phyloP scores from a whole-genome alignment of 2,113 vertebrate genomes.

The Carassius carassius region DNA sequence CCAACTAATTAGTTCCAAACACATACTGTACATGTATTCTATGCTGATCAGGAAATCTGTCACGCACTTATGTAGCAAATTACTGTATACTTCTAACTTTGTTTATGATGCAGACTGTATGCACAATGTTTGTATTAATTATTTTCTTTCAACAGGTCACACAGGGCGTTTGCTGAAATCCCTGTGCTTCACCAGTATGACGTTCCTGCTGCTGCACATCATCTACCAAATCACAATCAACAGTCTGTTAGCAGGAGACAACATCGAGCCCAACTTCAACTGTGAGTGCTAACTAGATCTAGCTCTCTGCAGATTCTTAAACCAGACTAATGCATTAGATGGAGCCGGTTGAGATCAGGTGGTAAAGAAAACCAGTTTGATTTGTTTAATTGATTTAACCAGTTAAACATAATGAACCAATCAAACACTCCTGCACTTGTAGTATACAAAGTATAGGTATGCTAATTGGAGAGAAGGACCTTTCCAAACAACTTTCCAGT shows the following conservation, averaged over 20 bases:
- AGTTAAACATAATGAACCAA: background rate
- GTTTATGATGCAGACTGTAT: background rate
- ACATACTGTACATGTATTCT: background rate
- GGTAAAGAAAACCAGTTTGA: background rate
- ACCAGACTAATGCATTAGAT: background rate
- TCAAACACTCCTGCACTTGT: background rate
- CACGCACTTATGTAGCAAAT: background rate
- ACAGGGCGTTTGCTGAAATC: conserved; percentile 85
- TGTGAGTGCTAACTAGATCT: conserved; percentile 78
- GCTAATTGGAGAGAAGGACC: background rate
- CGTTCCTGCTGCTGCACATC: conserved; percentile 88
- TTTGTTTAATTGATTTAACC: background rate
- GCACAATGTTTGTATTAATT: background rate
- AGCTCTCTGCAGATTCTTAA: background rate
- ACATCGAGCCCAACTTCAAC: conserved; percentile 82
- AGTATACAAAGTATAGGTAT: background rate
- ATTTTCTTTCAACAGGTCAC: conserved; percentile 76
- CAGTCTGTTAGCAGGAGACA: conserved; percentile 82
- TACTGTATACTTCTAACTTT: background rate
- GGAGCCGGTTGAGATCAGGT: background rate
- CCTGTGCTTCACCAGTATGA: conserved; percentile 85
- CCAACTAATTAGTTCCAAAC: background rate
- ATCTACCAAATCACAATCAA: conserved; percentile 88
- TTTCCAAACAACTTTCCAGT: too few relatives aligned
- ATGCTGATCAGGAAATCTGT: background rate